phyloP scores from a whole-genome alignment of 2,113 vertebrate species.

The Oreocharis arfaki region DNA sequence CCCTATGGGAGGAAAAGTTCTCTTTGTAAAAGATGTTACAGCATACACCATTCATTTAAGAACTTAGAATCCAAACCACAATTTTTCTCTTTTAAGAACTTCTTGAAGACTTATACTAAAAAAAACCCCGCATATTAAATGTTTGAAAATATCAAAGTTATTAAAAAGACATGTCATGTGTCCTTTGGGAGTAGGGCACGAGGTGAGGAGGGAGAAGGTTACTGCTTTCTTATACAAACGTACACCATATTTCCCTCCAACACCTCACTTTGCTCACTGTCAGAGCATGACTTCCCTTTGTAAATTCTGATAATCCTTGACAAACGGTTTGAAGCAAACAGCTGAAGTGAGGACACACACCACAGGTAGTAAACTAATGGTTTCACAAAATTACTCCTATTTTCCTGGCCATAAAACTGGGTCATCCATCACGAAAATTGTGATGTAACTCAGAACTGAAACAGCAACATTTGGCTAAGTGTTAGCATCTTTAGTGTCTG shows the following conservation, averaged over 20 bases:
- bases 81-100: neutral
- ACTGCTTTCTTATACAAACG: neutral
- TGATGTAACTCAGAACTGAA: neutral
- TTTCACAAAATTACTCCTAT: neutral
- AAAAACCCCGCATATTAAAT: accelerated
- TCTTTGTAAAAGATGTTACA: neutral
- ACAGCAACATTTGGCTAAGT: neutral
- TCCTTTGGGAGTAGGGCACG: neutral
- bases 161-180: neutral
- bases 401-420: neutral
- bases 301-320: neutral
- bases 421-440: neutral
- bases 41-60: neutral
- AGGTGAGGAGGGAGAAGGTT: neutral
- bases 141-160: neutral
- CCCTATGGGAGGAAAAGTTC: conserved; percentile 29
- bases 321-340: neutral
- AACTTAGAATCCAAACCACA: neutral
- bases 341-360: neutral
- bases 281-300: neutral
- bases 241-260: neutral
- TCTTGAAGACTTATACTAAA: neutral
- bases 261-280: neutral
- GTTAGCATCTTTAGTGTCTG: neutral
- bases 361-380: neutral